Evolutionary conservation across 2,113 vertebrate genomes (phyloP).

Genomic region (Ancistrus triradiatus): DNA sequence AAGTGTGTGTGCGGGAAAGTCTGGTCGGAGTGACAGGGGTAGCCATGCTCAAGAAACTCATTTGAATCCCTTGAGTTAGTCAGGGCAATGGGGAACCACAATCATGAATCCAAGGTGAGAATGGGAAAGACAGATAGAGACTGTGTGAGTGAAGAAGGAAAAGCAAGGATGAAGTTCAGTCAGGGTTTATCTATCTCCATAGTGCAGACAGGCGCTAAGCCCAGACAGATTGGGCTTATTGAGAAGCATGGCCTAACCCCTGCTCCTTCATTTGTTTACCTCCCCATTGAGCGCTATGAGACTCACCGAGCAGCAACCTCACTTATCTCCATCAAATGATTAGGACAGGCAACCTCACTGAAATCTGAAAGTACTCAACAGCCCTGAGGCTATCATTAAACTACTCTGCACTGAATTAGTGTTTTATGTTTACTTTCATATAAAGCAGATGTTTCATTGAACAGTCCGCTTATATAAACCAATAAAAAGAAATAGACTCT

Average conservation of each 20-base stretch:
- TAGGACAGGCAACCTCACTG: slow-evolving; percentile 46
- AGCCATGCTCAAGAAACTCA: slow-evolving; percentile 34
- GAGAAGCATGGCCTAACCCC: slow-evolving; percentile 62
- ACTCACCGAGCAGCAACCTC: slow-evolving; percentile 41
- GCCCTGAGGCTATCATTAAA: slow-evolving; percentile 33
- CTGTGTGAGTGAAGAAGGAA: slow-evolving; percentile 10
- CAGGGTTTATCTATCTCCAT: slow-evolving; percentile 62
- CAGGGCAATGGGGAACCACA: slow-evolving; percentile 26
- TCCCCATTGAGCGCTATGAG: slow-evolving; percentile 43
- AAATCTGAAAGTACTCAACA: slow-evolving; percentile 38
- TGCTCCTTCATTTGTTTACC: slow-evolving; percentile 63
- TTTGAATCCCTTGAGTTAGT: slow-evolving; percentile 40
- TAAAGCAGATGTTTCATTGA: slow-evolving; percentile 27
- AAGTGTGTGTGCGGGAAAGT: slow-evolving; percentile 36
- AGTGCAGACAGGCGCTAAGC: slow-evolving; percentile 53
- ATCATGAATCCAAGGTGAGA: slow-evolving; percentile 36
- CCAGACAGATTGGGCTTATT: slow-evolving; percentile 54
- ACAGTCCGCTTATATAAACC: slow-evolving; percentile 24
- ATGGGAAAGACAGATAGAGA: slow-evolving; percentile 14
- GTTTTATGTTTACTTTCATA: slow-evolving; percentile 21
- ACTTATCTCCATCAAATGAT: slow-evolving; percentile 45
- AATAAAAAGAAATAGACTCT: too few relatives aligned
- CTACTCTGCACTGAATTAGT: slow-evolving; percentile 20
- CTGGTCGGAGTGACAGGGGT: slow-evolving; percentile 37
- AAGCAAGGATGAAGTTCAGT: slow-evolving; percentile 23